A percentile compares a stretch with the other conserved stretches of the same genome.
Conservation (phyloP, 2,113 vertebrate genomes). For the Chlamydotis undulata region DNA sequence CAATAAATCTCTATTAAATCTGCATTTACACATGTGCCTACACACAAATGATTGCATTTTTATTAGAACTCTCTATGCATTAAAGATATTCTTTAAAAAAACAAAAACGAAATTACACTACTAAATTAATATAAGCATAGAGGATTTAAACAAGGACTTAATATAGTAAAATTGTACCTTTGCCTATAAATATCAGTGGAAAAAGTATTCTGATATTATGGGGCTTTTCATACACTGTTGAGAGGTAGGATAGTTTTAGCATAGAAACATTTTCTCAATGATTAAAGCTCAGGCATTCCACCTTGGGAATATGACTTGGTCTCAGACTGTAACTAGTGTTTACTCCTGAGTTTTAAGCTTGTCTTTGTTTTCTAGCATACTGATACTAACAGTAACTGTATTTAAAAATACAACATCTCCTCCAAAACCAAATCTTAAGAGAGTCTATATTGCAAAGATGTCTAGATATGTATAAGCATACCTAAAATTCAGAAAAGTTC, state of each 20-base stretch:
- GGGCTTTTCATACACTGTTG: not conserved
- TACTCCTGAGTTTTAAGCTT: not conserved
- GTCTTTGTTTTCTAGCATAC: not conserved
- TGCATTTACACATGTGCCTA: not conserved
- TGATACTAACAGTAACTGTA: not conserved
- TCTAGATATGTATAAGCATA: not conserved
- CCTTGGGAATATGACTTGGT: not conserved
- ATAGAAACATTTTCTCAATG: not conserved
- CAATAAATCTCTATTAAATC: not conserved
- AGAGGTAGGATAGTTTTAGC: not conserved
- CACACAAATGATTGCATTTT: not conserved
- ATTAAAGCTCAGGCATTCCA: not conserved
- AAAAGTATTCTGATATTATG: not conserved
- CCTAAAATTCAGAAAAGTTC: not conserved
- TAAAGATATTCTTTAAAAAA: not conserved
- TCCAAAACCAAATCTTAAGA: not conserved
- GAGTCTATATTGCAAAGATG: not conserved
- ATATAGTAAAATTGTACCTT: not conserved
- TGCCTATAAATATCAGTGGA: not conserved
- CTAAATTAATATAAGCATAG: not conserved
- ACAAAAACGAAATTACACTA: not conserved
- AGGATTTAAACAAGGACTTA: not conserved
- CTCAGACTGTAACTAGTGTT: not conserved
- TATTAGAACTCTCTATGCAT: not conserved
- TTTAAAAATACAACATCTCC: not conserved